Conservation (phyloP, 2,797 vertebrate species). For the Lutjanus campechanus region DNA sequence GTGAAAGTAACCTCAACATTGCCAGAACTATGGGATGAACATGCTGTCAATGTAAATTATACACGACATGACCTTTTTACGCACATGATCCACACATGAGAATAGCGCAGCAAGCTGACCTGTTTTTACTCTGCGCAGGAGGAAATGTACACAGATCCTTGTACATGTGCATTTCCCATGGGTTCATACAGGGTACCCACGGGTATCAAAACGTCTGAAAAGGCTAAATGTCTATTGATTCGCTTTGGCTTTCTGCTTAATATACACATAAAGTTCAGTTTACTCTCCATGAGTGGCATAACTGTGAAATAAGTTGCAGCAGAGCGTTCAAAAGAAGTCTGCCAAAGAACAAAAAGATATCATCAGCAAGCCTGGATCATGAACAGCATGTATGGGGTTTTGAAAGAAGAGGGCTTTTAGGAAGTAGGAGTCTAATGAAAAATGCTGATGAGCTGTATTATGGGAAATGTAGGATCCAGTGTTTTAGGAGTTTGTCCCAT, state of each 20-base stretch:
- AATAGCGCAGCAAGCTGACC: background rate
- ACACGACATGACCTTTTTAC: background rate
- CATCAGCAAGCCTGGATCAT: background rate
- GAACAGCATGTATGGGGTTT: background rate
- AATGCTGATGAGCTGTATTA: background rate
- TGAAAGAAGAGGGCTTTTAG: background rate
- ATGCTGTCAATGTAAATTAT: background rate
- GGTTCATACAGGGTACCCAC: background rate
- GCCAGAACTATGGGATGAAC: background rate
- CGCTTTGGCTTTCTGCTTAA: background rate
- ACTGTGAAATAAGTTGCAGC: no score
- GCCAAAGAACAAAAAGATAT: background rate
- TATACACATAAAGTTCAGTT: conserved; percentile 1
- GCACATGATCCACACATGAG: background rate
- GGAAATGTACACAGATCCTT: background rate
- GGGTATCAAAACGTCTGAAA: background rate
- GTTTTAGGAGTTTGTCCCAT: no score
- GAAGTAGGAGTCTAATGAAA: background rate
- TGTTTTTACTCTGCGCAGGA: background rate
- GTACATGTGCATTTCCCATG: background rate
- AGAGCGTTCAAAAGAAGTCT: background rate
- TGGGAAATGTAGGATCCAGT: background rate
- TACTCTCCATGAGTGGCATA: background rate
- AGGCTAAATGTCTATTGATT: background rate
- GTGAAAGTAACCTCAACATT: background rate